Conservation (phyloP, 64 coral and sea anemone genomes). For the Pocillopora damicornis region DNA sequence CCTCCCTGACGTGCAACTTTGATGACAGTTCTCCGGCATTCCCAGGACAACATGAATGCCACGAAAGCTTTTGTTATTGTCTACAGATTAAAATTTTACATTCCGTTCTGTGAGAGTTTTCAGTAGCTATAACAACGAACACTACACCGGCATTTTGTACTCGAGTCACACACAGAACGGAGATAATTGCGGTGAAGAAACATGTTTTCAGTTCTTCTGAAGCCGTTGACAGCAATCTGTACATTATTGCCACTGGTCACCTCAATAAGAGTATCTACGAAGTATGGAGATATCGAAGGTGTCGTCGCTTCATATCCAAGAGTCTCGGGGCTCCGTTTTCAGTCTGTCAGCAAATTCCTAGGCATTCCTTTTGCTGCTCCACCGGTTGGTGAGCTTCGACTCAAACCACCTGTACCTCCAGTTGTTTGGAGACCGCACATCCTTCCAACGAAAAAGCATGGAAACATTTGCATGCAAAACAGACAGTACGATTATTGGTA, state of each 20-base stretch:
- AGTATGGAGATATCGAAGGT: constrained; percentile 37
- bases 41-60: too few relatives aligned
- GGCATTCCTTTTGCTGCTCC: constrained; percentile 39
- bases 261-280: constrained; percentile 30
- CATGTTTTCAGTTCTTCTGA: not conserved
- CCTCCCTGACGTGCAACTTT: too few relatives aligned
- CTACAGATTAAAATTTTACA: too few relatives aligned
- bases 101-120: too few relatives aligned
- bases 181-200: not conserved
- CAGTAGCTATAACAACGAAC: too few relatives aligned
- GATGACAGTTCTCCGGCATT: too few relatives aligned
- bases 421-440: constrained; percentile 19
- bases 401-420: constrained; percentile 4
- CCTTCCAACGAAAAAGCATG: not conserved
- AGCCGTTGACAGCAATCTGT: not conserved
- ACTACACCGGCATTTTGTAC: too few relatives aligned
- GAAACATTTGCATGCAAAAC: not conserved
- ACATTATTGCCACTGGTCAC: not conserved
- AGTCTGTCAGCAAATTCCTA: constrained; percentile 3
- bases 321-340: not conserved
- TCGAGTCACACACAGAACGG: too few relatives aligned
- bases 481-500: not conserved
- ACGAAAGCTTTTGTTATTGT: too few relatives aligned
- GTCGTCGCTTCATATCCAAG: not conserved
- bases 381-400: constrained; percentile 4